Evolutionary conservation across 2,888 invertebrate species (phyloP), one percentile per base, ranked within the genome.

Genomic region (Nemotelus pantherinus): DNA sequence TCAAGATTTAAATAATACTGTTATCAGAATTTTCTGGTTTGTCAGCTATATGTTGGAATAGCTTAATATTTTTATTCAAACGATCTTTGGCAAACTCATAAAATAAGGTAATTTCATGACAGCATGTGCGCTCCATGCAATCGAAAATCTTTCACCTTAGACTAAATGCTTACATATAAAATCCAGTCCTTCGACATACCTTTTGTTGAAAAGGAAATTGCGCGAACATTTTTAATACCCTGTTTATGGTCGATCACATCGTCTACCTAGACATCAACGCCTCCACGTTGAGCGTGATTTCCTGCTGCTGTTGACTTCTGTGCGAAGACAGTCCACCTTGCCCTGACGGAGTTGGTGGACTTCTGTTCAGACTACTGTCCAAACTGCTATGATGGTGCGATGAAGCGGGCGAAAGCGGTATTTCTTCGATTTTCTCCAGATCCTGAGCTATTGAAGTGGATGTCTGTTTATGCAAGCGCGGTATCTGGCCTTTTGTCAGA

Each of bases 391-490:
- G 87, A 79, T 86, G 86, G 68, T 85, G 86, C 39, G 88, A 86
- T 4, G 87, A 85, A 43, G 86, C 85, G 5, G 89, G 89, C 41
- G 89, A 89, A 57, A 90, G 84, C 25, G 91, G 90, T 64, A 91
- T 89, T 83, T 92, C 92, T 85, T 92, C 92, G 81, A 92, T 93
- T 84, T 91, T 90, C 83, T 92, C 92, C 82, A 92, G 85, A 85
- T 92, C 92, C 82, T 90, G 89, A 0, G 91, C 91, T 43, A 92
- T 91, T 41, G 92, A 92, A 3, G 90, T 90, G 41, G 92, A 92
- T 84, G 92, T 92, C 83, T 92, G 92, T 82, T 92, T 92, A 84
- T 89, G 91, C 44, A 92, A 85, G 10, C 86, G 83, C 0, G 82
- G 83, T 53, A 85, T 53, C 25, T 81, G 80, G 50, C 79, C 80